phyloP scores from a whole-genome alignment of 2,888 invertebrate species.

The Pachliopta kotzebuea region DNA sequence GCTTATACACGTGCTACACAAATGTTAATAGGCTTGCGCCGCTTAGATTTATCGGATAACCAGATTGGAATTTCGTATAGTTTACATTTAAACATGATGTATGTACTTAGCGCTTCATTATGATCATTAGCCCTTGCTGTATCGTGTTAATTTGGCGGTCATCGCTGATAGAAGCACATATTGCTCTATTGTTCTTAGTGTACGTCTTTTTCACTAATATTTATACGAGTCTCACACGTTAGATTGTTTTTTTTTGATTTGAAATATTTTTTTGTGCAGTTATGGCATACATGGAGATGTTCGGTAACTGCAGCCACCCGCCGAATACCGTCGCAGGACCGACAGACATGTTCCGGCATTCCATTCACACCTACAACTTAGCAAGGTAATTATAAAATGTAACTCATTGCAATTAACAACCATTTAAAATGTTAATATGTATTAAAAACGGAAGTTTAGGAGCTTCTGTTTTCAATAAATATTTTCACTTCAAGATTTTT shows the following conservation, averaged over 20 bases:
- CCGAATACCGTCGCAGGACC: constrained; percentile 81
- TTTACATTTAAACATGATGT: constrained; percentile 59
- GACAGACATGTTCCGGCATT: constrained; percentile 91
- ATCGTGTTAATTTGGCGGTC: constrained; percentile 48
- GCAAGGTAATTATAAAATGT: constrained; percentile 54
- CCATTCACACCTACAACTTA: constrained; percentile 89
- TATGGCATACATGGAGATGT: constrained; percentile 98
- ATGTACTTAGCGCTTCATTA: constrained; percentile 65
- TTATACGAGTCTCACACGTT: constrained; percentile 4
- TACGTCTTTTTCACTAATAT: constrained; percentile 32
- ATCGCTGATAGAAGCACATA: constrained; percentile 40
- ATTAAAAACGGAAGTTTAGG: too few relatives aligned
- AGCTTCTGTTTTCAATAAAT: too few relatives aligned
- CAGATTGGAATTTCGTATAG: constrained; percentile 53
- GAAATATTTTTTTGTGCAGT: constrained; percentile 79
- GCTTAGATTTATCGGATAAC: constrained; percentile 53
- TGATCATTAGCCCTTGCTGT: constrained; percentile 54
- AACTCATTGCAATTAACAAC: neutral
- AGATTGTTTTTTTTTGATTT: constrained; percentile 23
- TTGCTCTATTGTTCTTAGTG: constrained; percentile 34
- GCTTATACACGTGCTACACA: constrained; percentile 34
- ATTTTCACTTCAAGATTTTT: too few relatives aligned
- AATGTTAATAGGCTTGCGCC: constrained; percentile 47
- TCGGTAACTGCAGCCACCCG: constrained; percentile 92
- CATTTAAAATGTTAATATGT: neutral